Base-by-base conservation (phyloP, 1,140 invertebrate genomes). In the Planococcus citri region DNA sequence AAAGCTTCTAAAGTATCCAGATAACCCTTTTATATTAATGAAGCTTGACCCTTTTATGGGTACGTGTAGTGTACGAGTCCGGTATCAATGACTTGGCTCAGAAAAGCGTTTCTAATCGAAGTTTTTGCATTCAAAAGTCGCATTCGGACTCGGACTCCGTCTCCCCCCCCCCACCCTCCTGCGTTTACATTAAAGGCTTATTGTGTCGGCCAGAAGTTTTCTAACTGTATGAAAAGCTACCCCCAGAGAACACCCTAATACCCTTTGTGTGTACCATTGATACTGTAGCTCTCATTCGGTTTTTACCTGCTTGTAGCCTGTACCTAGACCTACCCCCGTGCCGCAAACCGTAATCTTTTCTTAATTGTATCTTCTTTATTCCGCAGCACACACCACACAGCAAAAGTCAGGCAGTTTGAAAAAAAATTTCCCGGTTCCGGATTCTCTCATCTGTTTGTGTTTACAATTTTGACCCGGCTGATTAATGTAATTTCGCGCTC, bases 11-110 rank as follows among this genome's bases (percentile, higher is more conserved):
- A 64, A 64, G 60, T 64, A 64, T 64, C 60, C 60, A 64, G 60
- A 64, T 64, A 64, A 64, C 60, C 60, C 60, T 64, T 64, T 64
- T 64, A 64, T 64, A 64, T 64, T 64, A 64, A 64, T 64, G 60
- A 64, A 64, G 60, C 60, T 64, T 64, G 60, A 64, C 60, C 60
- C 60, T 64, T 64, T 64, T 64, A 25, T 64, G 25, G 60, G 25
- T 64, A 64, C 17, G 60, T 64, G 60, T 24, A 25, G 2, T 6
- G 2, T 17, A 8, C 60, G 60, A 64, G 25, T 64, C 60, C 60
- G 60, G 60, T 64, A 64, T 64, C 60, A 64, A 64, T 64, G 60
- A 64, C 60, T 64, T 64, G 24, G 60, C 60, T 64, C 60, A 27
- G 25, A 64, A 64, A 64, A 64, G 60, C 60, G 22, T 64, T 64